Evolutionary conservation across 2,113 vertebrate genomes (phyloP), one percentile per base, ranked within the genome.

Genomic region (Gorsachius goisagi): DNA sequence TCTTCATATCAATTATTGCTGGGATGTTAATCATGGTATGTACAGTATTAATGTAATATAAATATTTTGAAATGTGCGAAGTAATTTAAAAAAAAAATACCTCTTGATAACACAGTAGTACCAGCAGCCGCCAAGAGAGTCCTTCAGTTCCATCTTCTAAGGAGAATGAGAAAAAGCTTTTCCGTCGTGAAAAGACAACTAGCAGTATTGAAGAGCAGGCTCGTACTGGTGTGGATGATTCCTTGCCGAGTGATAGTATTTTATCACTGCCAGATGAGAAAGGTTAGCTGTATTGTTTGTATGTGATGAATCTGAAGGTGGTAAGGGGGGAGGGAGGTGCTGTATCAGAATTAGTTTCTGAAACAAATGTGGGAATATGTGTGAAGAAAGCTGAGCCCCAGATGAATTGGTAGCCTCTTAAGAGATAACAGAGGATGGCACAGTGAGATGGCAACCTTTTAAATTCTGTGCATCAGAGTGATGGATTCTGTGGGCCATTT

Each of bases 141-240:
- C 98, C 98, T 49, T 98, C 98, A 5, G 93, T 92, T 45, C 92
- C 93, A 2, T 98, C 97, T 60, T 97, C 97, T 27, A 98, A 98
- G 82, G 98, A 97, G 73, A 97, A 96, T 7, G 97, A 98, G 81
- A 97, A 97, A 27, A 97, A 97, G 59, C 58, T 55, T 84, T 83
- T 95, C 80, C 85, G n/a, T 22, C 76, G 37, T 91, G 98, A 96
- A 53, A 98, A 98, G 93, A 90, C 53, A 55, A 96, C 87, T 66
- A 98, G 95, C 97, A 98, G 97, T 83, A 91, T 99, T 91, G 99
- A 99, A 77, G 99, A 99, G 64, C 98, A 99, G 64, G 96, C 94
- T 93, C 98, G 92, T 44, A 98, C 98, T 13, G 98, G 97, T 64
- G 98, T 89, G 10, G 98, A 99, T 71, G 98, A 99, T 75, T 99